phyloP scores from a whole-genome alignment of 2,797 vertebrate species.

The Enteromius afrohamiltoni region DNA sequence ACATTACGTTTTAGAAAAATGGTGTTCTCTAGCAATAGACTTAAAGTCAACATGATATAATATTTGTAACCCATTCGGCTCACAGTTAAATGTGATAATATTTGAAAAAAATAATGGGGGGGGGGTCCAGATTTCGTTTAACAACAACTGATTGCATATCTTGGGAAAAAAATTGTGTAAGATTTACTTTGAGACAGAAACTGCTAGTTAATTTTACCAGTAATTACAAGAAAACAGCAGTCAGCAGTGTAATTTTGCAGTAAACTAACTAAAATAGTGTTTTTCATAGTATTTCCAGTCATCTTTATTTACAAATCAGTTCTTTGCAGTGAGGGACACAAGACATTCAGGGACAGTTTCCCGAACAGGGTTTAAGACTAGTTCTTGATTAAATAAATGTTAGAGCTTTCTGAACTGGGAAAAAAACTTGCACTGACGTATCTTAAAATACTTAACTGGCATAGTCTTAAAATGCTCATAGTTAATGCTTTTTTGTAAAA shows the following conservation, averaged over 20 bases:
- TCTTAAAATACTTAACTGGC: too few species aligned
- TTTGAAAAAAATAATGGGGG: neutral
- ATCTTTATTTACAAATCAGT: neutral
- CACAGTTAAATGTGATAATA: neutral
- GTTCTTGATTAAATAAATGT: too few species aligned
- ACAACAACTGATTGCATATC: neutral
- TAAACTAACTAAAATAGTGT: neutral
- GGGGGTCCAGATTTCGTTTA: neutral
- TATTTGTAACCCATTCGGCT: neutral
- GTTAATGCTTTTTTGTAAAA: too few species aligned
- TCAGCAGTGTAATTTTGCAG: neutral
- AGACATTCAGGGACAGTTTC: neutral
- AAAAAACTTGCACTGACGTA: too few species aligned
- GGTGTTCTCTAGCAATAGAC: neutral
- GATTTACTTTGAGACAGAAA: neutral
- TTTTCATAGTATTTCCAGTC: neutral
- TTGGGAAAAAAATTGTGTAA: neutral
- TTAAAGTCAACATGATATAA: slow-evolving; percentile 26
- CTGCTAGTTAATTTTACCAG: neutral
- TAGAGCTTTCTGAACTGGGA: too few species aligned
- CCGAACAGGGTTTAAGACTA: too few species aligned
- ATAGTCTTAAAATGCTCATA: too few species aligned
- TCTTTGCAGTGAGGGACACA: neutral
- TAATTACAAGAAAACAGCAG: neutral
- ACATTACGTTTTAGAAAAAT: neutral